Evolutionary conservation across 2,797 vertebrate species (phyloP).

Genomic region (Melanotaenia trifasciata): DNA sequence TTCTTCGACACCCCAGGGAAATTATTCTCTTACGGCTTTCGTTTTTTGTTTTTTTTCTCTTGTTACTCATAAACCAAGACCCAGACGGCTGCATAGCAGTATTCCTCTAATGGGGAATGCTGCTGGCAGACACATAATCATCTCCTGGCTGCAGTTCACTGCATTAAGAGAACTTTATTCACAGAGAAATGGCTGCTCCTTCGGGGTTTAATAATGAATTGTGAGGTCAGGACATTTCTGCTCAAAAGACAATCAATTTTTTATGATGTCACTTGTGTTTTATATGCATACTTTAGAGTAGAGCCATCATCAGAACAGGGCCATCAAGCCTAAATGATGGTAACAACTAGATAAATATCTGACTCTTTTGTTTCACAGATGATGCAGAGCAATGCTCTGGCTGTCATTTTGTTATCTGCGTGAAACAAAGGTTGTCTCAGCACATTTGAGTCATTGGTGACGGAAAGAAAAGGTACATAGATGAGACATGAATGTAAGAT

Average conservation of each 20-base stretch:
- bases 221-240: neutral
- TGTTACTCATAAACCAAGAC: conserved; percentile 41
- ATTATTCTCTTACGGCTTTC: conserved; percentile 54
- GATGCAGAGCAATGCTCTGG: neutral
- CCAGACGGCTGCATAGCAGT: conserved; percentile 9
- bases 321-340: conserved; percentile 2
- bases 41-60: conserved; percentile 5
- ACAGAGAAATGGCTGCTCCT: neutral
- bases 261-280: conserved; percentile 3
- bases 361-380: conserved; percentile 13
- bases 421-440: conserved; percentile 8
- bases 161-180: neutral
- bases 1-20: conserved; percentile 63
- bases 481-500: neutral
- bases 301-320: neutral
- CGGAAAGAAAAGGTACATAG: too few relatives aligned
- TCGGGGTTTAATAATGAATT: neutral
- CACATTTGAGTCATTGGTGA: conserved; percentile 1
- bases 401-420: conserved; percentile 8
- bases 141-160: conserved; percentile 14
- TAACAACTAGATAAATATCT: conserved; percentile 6
- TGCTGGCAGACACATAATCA: conserved; percentile 19
- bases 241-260: conserved; percentile 2
- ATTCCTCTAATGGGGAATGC: conserved; percentile 18
- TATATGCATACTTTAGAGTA: conserved; percentile 13